Evolutionary conservation across 2,888 invertebrate species (phyloP).

Genomic region (Lycocerus yunnanus): DNA sequence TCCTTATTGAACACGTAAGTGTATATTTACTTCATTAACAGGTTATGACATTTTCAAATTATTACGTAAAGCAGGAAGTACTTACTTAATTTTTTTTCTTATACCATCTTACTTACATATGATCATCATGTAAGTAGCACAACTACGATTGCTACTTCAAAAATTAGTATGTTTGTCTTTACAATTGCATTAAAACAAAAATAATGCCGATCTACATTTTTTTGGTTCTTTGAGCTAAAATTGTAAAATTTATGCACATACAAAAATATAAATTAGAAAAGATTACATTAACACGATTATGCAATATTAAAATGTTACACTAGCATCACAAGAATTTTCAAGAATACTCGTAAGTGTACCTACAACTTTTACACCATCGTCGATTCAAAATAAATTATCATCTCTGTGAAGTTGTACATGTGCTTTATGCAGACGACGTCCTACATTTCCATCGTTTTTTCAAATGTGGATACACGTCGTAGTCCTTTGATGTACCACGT

Average conservation of each 20-base stretch:
- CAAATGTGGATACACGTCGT: background rate
- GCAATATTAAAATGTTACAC: too few species aligned
- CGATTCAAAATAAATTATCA: too few species aligned
- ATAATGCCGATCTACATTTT: background rate
- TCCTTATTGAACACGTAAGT: slow-evolving; percentile 5
- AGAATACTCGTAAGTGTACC: background rate
- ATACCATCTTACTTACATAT: background rate
- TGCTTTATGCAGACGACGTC: background rate
- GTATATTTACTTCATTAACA: slow-evolving; percentile 12
- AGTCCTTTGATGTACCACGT: background rate
- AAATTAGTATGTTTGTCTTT: background rate
- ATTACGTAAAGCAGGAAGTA: slow-evolving; percentile 12
- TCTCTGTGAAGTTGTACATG: background rate
- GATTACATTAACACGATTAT: too few species aligned
- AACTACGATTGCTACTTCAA: background rate
- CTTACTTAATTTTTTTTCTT: background rate
- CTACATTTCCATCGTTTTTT: background rate
- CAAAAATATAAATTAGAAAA: background rate
- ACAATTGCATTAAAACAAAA: too few species aligned
- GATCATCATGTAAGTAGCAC: background rate
- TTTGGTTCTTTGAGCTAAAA: background rate
- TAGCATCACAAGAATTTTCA: background rate
- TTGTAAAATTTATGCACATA: background rate
- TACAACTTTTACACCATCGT: too few species aligned
- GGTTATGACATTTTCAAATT: slow-evolving; percentile 14